Percentiles rank a stretch among this genome's conserved stretches.
These are phyloP conservation scores for Notiomystis cincta DNA, from an alignment of 2,113 vertebrate genomes.

Conservation along the genomic window DNA sequence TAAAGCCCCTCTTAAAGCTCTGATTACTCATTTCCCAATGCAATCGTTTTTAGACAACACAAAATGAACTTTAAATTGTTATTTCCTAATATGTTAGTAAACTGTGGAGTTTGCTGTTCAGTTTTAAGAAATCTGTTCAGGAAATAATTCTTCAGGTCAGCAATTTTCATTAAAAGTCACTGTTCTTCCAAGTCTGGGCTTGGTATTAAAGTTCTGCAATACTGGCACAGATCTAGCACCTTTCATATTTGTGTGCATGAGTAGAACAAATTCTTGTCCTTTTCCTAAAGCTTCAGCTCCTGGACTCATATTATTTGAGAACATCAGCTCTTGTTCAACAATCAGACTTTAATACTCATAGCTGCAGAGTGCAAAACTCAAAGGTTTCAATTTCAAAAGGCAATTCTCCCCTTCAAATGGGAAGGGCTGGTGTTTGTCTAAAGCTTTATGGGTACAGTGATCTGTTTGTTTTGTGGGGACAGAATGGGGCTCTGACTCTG, in stretches of 20 bases:
- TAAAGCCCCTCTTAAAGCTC: not conserved
- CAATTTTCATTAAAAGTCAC: not conserved
- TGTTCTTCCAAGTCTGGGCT: not conserved
- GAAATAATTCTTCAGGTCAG: not conserved
- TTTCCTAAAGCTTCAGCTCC: not conserved
- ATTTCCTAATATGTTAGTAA: not conserved
- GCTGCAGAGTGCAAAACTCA: not conserved
- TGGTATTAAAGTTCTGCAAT: not conserved
- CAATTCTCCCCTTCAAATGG: not conserved
- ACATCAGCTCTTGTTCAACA: not conserved
- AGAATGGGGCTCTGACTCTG: not conserved
- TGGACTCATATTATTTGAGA: not conserved
- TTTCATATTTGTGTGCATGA: not conserved
- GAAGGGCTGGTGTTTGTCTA: not conserved
- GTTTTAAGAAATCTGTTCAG: not conserved
- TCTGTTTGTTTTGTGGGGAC: not conserved
- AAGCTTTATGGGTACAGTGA: not conserved
- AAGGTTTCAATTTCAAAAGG: not conserved
- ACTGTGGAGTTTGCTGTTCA: not conserved
- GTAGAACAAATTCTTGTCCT: not conserved
- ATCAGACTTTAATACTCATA: not conserved
- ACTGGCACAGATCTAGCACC: not conserved
- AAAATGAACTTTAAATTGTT: not conserved
- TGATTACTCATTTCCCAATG: conserved; percentile 37
- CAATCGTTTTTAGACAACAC: not conserved